These are phyloP conservation scores for Carlito syrichta DNA, from an alignment of 2,113 vertebrate species.

Conservation along the genomic window DNA sequence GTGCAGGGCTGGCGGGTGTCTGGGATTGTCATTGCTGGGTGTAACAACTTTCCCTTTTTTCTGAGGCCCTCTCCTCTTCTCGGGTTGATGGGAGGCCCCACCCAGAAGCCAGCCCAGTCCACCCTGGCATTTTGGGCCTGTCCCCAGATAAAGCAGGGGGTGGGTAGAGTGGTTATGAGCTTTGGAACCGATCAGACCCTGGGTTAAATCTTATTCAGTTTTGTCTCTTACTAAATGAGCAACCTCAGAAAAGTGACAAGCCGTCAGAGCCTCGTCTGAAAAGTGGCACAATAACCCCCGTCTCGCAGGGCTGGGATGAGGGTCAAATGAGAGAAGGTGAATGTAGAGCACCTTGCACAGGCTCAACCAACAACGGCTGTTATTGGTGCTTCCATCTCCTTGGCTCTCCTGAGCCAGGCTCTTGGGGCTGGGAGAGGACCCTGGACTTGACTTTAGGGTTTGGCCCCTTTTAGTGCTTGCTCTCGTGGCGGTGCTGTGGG, in stretches of 20 bases:
- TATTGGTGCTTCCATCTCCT: not conserved
- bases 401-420: not conserved
- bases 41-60: not conserved
- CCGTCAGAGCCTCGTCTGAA: not conserved
- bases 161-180: not conserved
- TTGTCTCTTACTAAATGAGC: not conserved
- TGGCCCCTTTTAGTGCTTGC: not conserved
- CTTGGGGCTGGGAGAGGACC: not conserved
- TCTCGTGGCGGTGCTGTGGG: not conserved
- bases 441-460: not conserved
- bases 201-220: not conserved
- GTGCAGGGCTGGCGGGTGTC: not conserved
- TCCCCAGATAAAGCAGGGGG: not conserved
- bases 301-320: not conserved
- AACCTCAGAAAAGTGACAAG: not conserved
- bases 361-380: not conserved
- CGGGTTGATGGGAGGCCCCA: not conserved
- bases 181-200: not conserved
- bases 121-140: not conserved
- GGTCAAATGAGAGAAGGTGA: not conserved
- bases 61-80: not conserved
- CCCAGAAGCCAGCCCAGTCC: not conserved
- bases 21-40: not conserved
- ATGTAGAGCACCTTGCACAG: not conserved
- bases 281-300: not conserved